Evolutionary conservation across 1,140 invertebrate genomes (phyloP).

Genomic region (Gryon sp.): DNA sequence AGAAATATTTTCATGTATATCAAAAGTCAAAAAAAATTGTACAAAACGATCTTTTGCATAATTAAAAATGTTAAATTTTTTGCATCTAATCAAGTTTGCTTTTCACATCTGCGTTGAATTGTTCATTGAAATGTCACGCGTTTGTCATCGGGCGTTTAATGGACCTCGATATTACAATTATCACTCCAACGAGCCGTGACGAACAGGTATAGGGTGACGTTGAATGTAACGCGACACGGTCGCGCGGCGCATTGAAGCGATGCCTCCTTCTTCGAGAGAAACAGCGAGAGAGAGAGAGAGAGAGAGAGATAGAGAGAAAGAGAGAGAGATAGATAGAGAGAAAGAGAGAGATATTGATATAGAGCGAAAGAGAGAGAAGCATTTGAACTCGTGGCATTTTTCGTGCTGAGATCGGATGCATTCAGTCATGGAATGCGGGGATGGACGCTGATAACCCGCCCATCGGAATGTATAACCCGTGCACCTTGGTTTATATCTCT

Average conservation of each 20-base stretch:
- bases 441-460: slow-evolving; percentile 76
- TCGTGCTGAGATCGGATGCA: slow-evolving; percentile 49
- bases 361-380: too few relatives aligned
- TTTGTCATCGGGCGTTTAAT: slow-evolving; percentile 28
- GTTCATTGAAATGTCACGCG: slow-evolving; percentile 23
- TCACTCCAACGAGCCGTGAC: slow-evolving; percentile 32
- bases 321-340: too few relatives aligned
- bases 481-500: slow-evolving; percentile 71
- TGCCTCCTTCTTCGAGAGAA: too few relatives aligned
- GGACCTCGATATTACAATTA: slow-evolving; percentile 33
- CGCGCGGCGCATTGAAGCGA: slow-evolving; percentile 28
- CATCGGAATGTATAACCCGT: slow-evolving; percentile 77
- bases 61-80: too few relatives aligned
- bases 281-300: too few relatives aligned
- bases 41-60: too few relatives aligned
- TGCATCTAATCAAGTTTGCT: too few relatives aligned
- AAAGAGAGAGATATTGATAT: too few relatives aligned
- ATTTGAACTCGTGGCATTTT: slow-evolving; percentile 56
- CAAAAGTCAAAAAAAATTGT: too few relatives aligned
- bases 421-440: slow-evolving; percentile 68
- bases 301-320: too few relatives aligned
- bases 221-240: slow-evolving; percentile 32
- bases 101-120: too few relatives aligned
- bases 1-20: too few relatives aligned
- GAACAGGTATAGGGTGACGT: slow-evolving; percentile 12